Percentiles rank a stretch among this genome's conserved stretches.
Conservation (phyloP, 2,113 vertebrate genomes). For the Rana temporaria region DNA sequence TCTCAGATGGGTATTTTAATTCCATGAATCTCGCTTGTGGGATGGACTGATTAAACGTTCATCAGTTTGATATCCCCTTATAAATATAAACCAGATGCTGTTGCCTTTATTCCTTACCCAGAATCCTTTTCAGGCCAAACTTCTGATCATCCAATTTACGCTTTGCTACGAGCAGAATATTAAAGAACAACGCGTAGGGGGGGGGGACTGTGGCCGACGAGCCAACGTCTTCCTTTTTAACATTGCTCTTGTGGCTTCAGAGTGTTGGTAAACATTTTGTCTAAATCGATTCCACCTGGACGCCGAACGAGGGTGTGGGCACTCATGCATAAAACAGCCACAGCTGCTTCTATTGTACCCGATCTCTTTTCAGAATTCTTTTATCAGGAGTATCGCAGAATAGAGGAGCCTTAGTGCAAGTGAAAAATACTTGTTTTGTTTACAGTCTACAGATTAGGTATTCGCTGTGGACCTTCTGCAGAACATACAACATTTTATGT, state of each 20-base stretch:
- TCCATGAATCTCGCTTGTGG: too few species aligned
- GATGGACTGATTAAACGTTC: too few species aligned
- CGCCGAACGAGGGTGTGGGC: conserved; percentile 37
- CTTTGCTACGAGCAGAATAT: neutral
- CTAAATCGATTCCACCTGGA: conserved; percentile 57
- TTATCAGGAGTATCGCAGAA: neutral
- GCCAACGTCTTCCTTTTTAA: conserved; percentile 5
- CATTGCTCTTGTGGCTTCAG: conserved; percentile 32
- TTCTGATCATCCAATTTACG: neutral
- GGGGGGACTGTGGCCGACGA: neutral
- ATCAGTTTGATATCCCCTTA: too few species aligned
- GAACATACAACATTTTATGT: neutral
- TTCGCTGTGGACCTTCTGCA: conserved; percentile 6
- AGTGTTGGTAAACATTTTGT: conserved; percentile 56
- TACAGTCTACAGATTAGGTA: neutral
- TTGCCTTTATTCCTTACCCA: neutral
- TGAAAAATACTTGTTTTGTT: conserved; percentile 36
- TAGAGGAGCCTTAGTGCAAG: neutral
- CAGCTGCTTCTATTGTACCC: conserved; percentile 46
- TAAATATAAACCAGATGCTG: too few species aligned
- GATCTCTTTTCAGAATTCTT: conserved; percentile 57
- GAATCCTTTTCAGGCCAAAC: neutral
- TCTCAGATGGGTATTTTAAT: too few species aligned
- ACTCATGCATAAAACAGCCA: conserved; percentile 29
- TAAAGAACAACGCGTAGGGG: conserved; percentile 1